Conservation (phyloP, 1,140 invertebrate genomes). For the Drosophila parvula region DNA sequence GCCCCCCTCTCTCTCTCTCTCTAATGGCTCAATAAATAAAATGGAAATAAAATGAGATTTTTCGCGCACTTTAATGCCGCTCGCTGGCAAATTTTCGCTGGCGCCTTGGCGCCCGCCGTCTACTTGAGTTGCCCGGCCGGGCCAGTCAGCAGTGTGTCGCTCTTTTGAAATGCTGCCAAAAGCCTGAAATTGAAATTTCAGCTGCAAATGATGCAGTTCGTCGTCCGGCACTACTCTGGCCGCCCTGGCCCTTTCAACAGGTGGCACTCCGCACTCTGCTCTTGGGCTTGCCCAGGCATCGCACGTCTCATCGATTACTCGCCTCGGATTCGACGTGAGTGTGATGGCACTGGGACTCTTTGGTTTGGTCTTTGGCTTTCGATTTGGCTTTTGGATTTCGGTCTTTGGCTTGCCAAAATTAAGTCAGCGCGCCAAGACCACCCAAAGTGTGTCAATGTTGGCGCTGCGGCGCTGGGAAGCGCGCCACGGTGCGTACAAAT, state of each 20-base stretch:
- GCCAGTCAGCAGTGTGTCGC: conserved; percentile 22
- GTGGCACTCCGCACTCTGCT: conserved; percentile 42
- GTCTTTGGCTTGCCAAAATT: conserved; percentile 62
- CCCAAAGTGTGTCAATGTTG: conserved; percentile 81
- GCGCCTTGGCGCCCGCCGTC: conserved; percentile 65
- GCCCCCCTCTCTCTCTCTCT: conserved; percentile 28
- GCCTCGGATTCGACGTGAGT: conserved; percentile 55
- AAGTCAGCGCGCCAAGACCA: conserved; percentile 69
- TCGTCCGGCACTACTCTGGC: conserved; percentile 46
- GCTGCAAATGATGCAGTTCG: conserved; percentile 72
- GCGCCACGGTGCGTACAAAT: conserved; percentile 41
- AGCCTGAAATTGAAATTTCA: conserved; percentile 76
- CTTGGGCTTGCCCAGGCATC: conserved; percentile 23
- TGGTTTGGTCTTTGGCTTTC: conserved; percentile 18
- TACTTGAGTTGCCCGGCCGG: conserved; percentile 22
- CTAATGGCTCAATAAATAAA: conserved; percentile 80
- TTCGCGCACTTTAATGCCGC: conserved; percentile 74
- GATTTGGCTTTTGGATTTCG: conserved; percentile 25
- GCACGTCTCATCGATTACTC: conserved; percentile 76
- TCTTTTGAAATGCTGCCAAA: conserved; percentile 76
- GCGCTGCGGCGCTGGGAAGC: conserved; percentile 36
- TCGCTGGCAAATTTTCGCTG: conserved; percentile 61
- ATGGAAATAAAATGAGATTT: conserved; percentile 55
- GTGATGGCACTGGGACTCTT: conserved; percentile 9
- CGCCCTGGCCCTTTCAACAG: conserved; percentile 67